phyloP scores from a whole-genome alignment of 2,888 invertebrate species.

The Leptopterna dolabrata region DNA sequence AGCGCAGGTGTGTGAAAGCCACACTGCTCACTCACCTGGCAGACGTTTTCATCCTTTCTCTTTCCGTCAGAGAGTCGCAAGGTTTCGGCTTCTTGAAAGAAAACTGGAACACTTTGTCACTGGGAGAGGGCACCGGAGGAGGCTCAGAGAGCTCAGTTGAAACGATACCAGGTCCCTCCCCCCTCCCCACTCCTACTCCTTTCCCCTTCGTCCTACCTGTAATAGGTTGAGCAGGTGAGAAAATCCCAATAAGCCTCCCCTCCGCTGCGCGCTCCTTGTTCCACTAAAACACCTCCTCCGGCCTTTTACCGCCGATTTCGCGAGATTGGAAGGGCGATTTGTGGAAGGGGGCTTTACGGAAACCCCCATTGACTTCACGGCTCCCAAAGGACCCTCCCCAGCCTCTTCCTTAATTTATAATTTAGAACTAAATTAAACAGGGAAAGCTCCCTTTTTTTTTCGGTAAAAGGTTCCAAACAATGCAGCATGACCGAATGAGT shows the following conservation, averaged over 20 bases:
- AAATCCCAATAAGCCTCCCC: slow-evolving; percentile 48
- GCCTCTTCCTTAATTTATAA: not conserved
- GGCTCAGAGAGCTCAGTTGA: not conserved
- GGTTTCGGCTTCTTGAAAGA: not conserved
- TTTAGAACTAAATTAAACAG: not conserved
- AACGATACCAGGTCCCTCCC: slow-evolving; percentile 26
- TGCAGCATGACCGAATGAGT: no score
- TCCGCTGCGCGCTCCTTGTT: not conserved
- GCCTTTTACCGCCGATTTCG: not conserved
- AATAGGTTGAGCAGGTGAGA: slow-evolving; percentile 49
- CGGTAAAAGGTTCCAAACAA: no score
- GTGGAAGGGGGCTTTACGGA: no score
- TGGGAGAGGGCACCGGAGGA: not conserved
- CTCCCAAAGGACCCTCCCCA: not conserved
- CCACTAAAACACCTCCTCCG: not conserved
- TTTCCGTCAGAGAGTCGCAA: no score
- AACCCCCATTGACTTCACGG: not conserved
- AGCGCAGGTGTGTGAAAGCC: no score
- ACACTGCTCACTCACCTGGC: no score
- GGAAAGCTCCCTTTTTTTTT: not conserved
- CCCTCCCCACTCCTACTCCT: not conserved
- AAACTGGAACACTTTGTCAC: not conserved
- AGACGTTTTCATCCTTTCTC: no score
- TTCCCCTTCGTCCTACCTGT: not conserved
- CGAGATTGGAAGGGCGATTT: not conserved